A percentile compares a stretch with the other conserved stretches of the same genome.
Evolutionary conservation across 2,797 vertebrate species (phyloP).

Genomic region (Octomys mimax): DNA sequence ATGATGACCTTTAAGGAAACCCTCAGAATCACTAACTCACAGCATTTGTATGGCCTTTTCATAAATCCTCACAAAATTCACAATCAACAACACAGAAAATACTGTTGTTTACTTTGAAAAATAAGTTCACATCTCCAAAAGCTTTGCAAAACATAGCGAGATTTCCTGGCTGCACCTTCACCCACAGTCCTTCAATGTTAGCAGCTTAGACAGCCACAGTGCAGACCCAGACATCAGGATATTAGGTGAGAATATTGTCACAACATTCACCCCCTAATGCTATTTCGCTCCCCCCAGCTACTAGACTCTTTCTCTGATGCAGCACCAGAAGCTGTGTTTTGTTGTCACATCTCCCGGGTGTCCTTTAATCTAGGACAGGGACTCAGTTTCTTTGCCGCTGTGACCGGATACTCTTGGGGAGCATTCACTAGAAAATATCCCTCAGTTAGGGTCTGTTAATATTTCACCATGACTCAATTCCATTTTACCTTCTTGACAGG

Average conservation of each 20-base stretch:
- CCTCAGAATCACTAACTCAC: neutral
- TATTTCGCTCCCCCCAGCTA: neutral
- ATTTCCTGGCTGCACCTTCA: neutral
- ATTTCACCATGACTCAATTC: neutral
- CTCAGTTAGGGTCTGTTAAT: neutral
- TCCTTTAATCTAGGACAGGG: neutral
- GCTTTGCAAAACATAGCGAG: neutral
- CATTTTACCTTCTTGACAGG: neutral
- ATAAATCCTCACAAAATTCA: neutral
- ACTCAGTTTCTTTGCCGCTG: neutral
- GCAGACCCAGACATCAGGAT: neutral
- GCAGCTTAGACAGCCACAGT: neutral
- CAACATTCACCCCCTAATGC: neutral
- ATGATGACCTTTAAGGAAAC: neutral
- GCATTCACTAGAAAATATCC: neutral
- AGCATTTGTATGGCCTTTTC: neutral
- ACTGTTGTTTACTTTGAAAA: neutral
- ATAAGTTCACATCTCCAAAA: conserved; percentile 6
- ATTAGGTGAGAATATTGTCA: neutral
- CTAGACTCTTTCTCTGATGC: neutral
- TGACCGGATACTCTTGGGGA: neutral
- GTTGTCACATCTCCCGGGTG: neutral
- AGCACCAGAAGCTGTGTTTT: neutral
- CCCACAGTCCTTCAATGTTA: neutral
- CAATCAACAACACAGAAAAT: conserved; percentile 19